These are phyloP conservation scores for Drosophila melanogaster DNA, from an alignment of 1,140 invertebrate genomes.

Conservation along the genomic window DNA sequence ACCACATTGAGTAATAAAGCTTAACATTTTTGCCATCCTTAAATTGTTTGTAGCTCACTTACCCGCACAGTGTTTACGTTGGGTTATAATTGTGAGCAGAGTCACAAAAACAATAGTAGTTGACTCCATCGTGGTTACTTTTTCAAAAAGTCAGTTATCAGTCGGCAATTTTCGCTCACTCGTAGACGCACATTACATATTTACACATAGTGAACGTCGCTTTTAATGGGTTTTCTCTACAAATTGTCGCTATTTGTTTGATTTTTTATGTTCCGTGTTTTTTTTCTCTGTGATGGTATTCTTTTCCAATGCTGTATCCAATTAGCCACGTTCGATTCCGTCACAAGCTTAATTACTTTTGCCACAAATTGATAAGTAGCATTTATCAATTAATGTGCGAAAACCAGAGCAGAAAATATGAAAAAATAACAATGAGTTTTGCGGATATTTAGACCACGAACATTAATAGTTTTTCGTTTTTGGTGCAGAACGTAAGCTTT, in stretches of 20 bases:
- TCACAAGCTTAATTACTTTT: slow-evolving; percentile 64
- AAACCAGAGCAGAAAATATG: slow-evolving; percentile 30
- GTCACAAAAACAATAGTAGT: slow-evolving; percentile 39
- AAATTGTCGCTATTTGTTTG: slow-evolving; percentile 5
- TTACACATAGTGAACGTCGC: slow-evolving; percentile 49
- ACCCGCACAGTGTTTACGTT: slow-evolving; percentile 55
- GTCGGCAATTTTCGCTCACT: slow-evolving; percentile 48
- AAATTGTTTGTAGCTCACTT: slow-evolving; percentile 36
- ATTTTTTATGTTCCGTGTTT: slow-evolving; percentile 11
- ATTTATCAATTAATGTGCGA: slow-evolving; percentile 79
- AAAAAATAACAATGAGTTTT: slow-evolving; percentile 28
- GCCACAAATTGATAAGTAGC: slow-evolving; percentile 69
- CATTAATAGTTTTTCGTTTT: slow-evolving; percentile 7
- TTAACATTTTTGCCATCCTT: neutral
- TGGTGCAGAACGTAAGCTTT: neutral
- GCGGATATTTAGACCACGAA: slow-evolving; percentile 4
- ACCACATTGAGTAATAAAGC: neutral
- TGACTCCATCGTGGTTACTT: slow-evolving; percentile 19
- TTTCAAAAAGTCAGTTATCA: slow-evolving; percentile 32
- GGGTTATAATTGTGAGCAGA: slow-evolving; percentile 35
- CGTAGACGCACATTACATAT: slow-evolving; percentile 59
- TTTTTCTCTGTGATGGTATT: slow-evolving; percentile 23
- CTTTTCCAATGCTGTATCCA: slow-evolving; percentile 36
- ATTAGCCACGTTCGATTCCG: slow-evolving; percentile 44
- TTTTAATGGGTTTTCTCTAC: slow-evolving; percentile 22